phyloP scores from a whole-genome alignment of 2,797 vertebrate genomes.

The Buphagus erythrorhynchus region DNA sequence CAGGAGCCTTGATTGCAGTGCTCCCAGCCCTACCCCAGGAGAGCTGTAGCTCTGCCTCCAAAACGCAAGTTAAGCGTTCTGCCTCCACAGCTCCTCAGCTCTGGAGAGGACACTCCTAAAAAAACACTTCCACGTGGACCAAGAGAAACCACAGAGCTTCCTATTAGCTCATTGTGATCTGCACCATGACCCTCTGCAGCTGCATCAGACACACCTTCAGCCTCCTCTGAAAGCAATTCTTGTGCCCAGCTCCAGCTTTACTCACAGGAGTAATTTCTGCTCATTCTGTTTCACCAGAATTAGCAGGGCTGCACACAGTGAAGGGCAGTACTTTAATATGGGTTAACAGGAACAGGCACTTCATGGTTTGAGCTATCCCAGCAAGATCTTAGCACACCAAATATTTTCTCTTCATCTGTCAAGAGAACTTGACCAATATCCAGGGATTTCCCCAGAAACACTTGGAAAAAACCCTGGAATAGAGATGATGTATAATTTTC shows the following conservation, averaged over 20 bases:
- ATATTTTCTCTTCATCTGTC: conserved; percentile 13
- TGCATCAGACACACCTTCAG: conserved; percentile 74
- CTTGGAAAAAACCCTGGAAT: not conserved
- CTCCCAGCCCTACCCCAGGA: conserved; percentile 18
- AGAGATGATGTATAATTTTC: not conserved
- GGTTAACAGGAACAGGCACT: not conserved
- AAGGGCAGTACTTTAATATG: not conserved
- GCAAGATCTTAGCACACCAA: not conserved
- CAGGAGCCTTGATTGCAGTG: not conserved
- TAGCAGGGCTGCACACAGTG: not conserved
- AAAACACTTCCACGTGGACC: conserved; percentile 58
- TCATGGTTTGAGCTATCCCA: not conserved
- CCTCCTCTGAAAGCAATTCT: conserved; percentile 59
- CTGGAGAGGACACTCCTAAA: conserved; percentile 59
- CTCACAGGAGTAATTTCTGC: not conserved
- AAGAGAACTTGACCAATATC: not conserved
- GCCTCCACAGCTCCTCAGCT: not conserved
- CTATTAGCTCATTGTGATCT: conserved; percentile 76
- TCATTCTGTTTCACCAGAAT: not conserved
- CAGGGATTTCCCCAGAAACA: conserved; percentile 28
- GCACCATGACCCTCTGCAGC: conserved; percentile 67
- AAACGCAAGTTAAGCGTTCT: not conserved
- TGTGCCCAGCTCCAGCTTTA: not conserved
- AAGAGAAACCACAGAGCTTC: conserved; percentile 70
- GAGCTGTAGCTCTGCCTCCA: not conserved